Base-by-base conservation (phyloP, 2,888 invertebrate genomes). In the Ophion ellenae region DNA sequence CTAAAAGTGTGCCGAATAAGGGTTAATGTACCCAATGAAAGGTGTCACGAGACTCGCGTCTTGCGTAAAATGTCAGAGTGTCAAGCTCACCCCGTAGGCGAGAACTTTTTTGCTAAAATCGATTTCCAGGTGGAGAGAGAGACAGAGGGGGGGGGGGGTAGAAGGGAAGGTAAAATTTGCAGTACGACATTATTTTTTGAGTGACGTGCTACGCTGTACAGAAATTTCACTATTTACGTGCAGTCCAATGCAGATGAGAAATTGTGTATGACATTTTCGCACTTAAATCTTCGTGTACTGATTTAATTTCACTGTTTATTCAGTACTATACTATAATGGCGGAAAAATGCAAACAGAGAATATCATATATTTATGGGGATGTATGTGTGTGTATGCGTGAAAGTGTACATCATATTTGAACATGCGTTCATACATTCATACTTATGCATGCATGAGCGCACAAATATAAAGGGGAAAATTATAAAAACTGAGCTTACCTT, bases 251-350 rank as follows among this genome's bases (percentile, higher is more conserved):
- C 24, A 70, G 10, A 75, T 40, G 75, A 14, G 40, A 53, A 59
- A 28, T 24, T 71, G 47, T 32, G 57, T n/a, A 28, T 53, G 73
- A 67, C 36, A 71, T 64, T 64, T 64, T 76, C 57, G 64, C 24
- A 69, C 71, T 63, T 9, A 64, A 76, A 76, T 24, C 2, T 53
- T 77, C 57, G n/a, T 69, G n/a, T 61, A 74, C 66, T 45, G 45
- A 45, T 78, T 85, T 80, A 81, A 74, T 77, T 75, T 87, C 75
- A 20, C 17, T 82, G 78, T 82, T 83, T 66, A 67, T 81, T 59
- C 74, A 81, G 67, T 66, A 36, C 40, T 36, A 4, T 53, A 1
- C 53, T 61, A 11, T 14, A 64, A 45, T 61, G 28, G 17, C 45
- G 47, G 20, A 17, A 64, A 47, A 78, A 66, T 76, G 81, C n/a